Evolutionary conservation across 2,113 vertebrate species (phyloP), one percentile per base, ranked within the genome.

Genomic region (Phylloscopus trochiloides): DNA sequence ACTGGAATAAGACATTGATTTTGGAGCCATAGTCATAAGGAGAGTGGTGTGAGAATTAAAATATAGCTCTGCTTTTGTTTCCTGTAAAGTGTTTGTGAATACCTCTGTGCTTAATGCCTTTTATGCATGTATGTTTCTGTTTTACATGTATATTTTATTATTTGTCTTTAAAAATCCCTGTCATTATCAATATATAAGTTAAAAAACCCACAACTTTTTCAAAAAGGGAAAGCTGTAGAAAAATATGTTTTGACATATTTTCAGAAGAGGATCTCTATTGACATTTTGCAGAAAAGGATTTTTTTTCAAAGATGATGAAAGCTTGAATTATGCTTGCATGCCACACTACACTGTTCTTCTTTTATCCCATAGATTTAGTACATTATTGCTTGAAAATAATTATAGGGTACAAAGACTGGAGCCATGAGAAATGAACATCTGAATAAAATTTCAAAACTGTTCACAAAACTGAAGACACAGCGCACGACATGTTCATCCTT

Each of bases 381-480:
- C 58, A 48, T 51, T 91, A 63, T 59, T 92, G 31, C 38, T 88
- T 71, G 73, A 66, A 82, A 79, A 80, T 92, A 90, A 96, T 94
- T 94, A 83, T 19, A 63, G 29, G 19, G 43, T 80, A 40, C 19
- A 74, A 86, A 66, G 38, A 83, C n/a, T 29, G 21, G 34, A 86
- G 24, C 6, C 51, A 48, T 66, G 38, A 88, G 43, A 94, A 94
- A 63, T 52, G 86, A 92, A n/a, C 31, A 59, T 42, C 20, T 48
- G 22, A 51, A 96, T 86, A 85, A 72, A 51, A 47, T 1, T 1
- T 11, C 47, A 81, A 71, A 51, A 40, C 47, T 66, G 32, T 54
- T 95, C 78, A 74, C 45, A 36, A 62, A 81, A 71, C 28, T 90
- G 93, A 94, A 95, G 55, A 79, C 47, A 87, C 54, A 67, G 55